phyloP scores from a whole-genome alignment of 1,140 invertebrate genomes.

The Caenorhabditis tropicalis region DNA sequence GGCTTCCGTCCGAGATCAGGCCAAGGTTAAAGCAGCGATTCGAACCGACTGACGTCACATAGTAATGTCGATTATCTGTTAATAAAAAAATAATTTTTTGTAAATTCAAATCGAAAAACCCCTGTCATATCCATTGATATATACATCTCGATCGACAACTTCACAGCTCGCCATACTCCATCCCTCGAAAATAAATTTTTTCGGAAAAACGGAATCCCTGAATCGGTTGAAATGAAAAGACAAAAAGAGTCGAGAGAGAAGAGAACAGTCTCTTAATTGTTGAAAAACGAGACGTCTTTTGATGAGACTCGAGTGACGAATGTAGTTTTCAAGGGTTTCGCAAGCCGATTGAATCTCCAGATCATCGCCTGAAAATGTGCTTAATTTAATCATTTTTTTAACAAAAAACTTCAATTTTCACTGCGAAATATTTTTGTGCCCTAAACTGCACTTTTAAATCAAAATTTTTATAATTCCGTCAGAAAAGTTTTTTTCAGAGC shows the following conservation, averaged over 20 bases:
- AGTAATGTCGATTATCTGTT: not conserved
- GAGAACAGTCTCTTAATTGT: not conserved
- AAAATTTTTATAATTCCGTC: too few relatives aligned
- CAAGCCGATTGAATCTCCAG: not conserved
- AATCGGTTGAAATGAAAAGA: not conserved
- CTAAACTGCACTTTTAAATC: not conserved
- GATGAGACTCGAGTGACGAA: not conserved
- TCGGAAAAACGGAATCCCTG: not conserved
- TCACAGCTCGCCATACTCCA: not conserved
- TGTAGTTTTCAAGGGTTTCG: not conserved
- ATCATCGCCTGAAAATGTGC: not conserved
- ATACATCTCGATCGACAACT: not conserved
- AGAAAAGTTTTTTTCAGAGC: too few relatives aligned
- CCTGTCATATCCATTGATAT: not conserved
- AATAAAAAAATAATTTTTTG: not conserved
- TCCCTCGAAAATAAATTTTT: conserved; percentile 16
- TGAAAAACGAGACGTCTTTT: not conserved
- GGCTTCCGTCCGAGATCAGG: not conserved
- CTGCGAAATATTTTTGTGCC: not conserved
- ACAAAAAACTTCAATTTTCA: not conserved
- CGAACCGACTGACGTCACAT: not conserved
- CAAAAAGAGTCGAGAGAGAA: not conserved
- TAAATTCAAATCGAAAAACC: not conserved
- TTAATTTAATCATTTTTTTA: not conserved
- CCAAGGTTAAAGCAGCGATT: conserved; percentile 34